These are phyloP conservation scores for Vanessa cardui DNA, from an alignment of 2,888 invertebrate species.

Conservation along the genomic window DNA sequence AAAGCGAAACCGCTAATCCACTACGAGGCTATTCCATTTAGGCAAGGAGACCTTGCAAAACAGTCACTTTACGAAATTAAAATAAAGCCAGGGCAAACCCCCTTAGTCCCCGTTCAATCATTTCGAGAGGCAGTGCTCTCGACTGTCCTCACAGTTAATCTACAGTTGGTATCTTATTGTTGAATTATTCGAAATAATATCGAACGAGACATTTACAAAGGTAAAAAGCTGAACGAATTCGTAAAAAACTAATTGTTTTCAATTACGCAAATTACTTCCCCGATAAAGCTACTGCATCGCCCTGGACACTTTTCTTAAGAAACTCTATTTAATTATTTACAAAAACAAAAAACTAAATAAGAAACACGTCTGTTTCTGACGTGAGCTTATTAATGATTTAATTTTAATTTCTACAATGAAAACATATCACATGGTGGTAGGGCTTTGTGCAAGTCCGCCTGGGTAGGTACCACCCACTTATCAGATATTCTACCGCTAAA, in stretches of 20 bases:
- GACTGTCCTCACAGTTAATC: conserved; percentile 69
- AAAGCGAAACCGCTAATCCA: conserved; percentile 48
- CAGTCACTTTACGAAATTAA: conserved; percentile 81
- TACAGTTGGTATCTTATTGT: conserved; percentile 54
- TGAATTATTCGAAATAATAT: conserved; percentile 51
- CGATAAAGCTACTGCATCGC: neutral
- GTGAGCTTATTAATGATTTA: neutral
- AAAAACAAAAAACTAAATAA: neutral
- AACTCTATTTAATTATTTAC: no score
- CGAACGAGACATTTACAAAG: neutral
- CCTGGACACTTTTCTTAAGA: no score
- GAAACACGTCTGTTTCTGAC: neutral
- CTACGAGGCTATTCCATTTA: conserved; percentile 54
- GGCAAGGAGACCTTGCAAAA: conserved; percentile 72
- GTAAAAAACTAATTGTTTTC: neutral
- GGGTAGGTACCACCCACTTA: no score
- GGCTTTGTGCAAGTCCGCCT: no score
- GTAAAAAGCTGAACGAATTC: neutral
- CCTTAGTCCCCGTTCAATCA: conserved; percentile 80
- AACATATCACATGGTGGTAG: no score
- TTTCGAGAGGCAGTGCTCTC: conserved; percentile 72
- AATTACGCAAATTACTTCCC: neutral
- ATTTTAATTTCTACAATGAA: neutral
- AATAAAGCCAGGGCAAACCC: conserved; percentile 74
- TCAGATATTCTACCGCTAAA: no score